Evolutionary conservation across 2,797 vertebrate species (phyloP).

Genomic region (Avahi laniger): DNA sequence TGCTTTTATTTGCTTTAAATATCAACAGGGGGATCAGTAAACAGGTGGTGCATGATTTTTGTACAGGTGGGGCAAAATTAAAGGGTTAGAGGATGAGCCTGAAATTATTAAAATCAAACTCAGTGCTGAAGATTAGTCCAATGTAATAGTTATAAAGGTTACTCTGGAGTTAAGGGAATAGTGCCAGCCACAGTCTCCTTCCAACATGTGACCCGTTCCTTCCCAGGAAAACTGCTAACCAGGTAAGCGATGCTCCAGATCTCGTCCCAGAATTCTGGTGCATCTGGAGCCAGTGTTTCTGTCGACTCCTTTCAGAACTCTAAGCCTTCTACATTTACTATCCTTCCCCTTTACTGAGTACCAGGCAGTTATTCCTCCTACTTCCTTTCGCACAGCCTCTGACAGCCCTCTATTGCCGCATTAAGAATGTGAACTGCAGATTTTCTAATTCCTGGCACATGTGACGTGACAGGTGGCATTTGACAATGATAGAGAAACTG

Average conservation of each 20-base stretch:
- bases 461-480: conserved; percentile 14
- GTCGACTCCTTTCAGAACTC: not conserved
- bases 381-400: not conserved
- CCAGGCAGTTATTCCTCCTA: not conserved
- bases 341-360: not conserved
- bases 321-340: not conserved
- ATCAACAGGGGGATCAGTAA: not conserved
- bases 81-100: not conserved
- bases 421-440: not conserved
- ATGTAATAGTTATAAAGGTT: not conserved
- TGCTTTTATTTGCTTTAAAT: conserved; percentile 8
- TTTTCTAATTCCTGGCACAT: not conserved
- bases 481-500: conserved; percentile 41
- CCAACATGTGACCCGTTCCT: not conserved
- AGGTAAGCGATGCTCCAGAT: not conserved
- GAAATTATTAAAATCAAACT: not conserved
- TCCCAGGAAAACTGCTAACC: not conserved
- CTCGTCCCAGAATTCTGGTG: not conserved
- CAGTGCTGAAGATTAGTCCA: not conserved
- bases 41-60: not conserved
- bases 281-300: not conserved
- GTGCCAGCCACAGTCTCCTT: not conserved
- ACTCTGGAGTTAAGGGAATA: not conserved
- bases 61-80: not conserved
- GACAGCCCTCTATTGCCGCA: not conserved